Evolutionary conservation across 2,888 invertebrate species (phyloP).

Genomic region (Leptodirus hochenwartii): DNA sequence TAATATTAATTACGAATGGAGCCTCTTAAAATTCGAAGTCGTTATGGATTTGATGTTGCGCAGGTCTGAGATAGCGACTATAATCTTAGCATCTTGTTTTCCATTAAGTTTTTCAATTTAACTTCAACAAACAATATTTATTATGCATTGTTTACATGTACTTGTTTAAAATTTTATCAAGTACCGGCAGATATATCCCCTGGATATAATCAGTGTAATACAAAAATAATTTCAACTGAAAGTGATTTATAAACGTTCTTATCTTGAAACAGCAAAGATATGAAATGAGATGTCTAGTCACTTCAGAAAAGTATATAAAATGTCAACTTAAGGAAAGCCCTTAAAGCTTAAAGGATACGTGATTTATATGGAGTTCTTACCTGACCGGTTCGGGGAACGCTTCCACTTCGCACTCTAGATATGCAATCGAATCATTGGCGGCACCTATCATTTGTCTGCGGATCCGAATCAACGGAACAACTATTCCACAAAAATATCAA

Average conservation of each 20-base stretch:
- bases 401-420: slow-evolving; percentile 71
- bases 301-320: background rate
- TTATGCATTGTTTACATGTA: no score
- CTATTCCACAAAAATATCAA: no score
- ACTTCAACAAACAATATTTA: no score
- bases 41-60: no score
- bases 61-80: no score
- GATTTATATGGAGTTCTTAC: slow-evolving; percentile 14
- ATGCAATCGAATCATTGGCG: slow-evolving; percentile 46
- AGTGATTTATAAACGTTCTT: slow-evolving; percentile 1
- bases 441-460: slow-evolving; percentile 58
- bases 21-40: no score
- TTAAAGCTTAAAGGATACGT: background rate
- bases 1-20: no score
- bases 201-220: no score
- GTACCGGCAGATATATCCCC: no score
- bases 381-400: slow-evolving; percentile 72
- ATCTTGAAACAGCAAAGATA: slow-evolving; percentile 3
- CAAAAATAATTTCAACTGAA: background rate
- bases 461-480: slow-evolving; percentile 68
- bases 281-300: slow-evolving; percentile 1
- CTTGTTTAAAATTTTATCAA: no score
- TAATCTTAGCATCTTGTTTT: no score
- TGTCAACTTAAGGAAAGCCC: background rate
- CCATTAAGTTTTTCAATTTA: no score